These are phyloP conservation scores for Sceloporus tristichus DNA, from an alignment of 2,113 vertebrate genomes.

Conservation along the genomic window DNA sequence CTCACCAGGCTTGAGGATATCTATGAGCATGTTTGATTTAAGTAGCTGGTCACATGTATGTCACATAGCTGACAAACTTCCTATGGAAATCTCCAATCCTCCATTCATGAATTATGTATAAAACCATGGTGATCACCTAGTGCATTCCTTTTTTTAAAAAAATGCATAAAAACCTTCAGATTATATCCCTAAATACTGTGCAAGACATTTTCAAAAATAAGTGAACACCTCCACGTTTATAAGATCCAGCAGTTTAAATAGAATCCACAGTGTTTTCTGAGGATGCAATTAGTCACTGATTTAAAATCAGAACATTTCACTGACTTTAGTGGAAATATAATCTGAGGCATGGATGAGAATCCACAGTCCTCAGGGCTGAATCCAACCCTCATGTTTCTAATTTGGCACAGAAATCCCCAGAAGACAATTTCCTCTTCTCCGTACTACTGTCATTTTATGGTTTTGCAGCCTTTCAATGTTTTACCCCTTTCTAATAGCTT, in stretches of 20 bases:
- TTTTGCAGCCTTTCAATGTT: too few species aligned
- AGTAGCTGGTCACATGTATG: too few species aligned
- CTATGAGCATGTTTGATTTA: too few species aligned
- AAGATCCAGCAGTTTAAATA: not conserved
- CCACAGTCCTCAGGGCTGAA: too few species aligned
- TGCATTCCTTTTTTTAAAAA: not conserved
- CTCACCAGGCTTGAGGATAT: too few species aligned
- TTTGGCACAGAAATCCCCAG: too few species aligned
- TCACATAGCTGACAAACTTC: too few species aligned
- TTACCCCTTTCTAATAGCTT: too few species aligned
- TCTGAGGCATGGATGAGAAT: not conserved
- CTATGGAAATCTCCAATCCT: not conserved
- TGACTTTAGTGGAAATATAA: not conserved
- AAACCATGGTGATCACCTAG: not conserved
- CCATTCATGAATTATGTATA: not conserved
- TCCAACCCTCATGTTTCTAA: too few species aligned
- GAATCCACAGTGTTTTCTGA: not conserved
- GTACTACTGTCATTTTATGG: too few species aligned
- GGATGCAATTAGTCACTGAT: not conserved
- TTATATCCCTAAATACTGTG: not conserved
- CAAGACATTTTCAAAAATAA: not conserved
- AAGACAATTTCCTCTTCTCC: too few species aligned
- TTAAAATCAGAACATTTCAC: not conserved
- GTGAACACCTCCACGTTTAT: not conserved
- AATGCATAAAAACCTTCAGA: not conserved